Evolutionary conservation across 2,888 invertebrate genomes (phyloP), one percentile per base, ranked within the genome.

Genomic region (Thera britannica): DNA sequence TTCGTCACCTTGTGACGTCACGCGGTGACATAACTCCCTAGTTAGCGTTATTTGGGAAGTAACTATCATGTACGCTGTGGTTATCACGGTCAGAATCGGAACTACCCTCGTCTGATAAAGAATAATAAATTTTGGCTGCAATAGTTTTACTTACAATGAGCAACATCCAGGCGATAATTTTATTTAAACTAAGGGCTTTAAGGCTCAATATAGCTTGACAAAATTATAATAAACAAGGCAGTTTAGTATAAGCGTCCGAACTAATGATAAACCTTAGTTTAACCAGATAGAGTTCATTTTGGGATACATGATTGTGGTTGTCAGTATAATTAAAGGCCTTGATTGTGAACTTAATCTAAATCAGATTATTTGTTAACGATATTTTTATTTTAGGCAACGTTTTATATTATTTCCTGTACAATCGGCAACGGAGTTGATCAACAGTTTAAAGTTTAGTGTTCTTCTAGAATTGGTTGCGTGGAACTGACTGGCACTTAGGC

Each of bases 1-100:
- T 58, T 67, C 73, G 67, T 62, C 65, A 54, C 57, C 56, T 49
- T 9, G 57, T 72, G 71, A 73, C 74, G 73, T 74, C 71, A 75
- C 57, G 48, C 52, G 69, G 8, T 72, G 70, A 67, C 66, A 55
- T 64, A 70, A 59, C 62, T 44, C 41, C 38, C 68, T 69, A 58
- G 62, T 58, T 66, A 68, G 49, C 38, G 49, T 48, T 58, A 46
- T 52, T 38, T 41, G 38, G 46, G 46, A 38, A 35, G 1, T 0
- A 56, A 57, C 56, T 60, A 12, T 57, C 34, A 41, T 41, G 36
- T 52, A 60, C 48, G 61, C 59, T 61, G 23, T 9, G 34, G 65
- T 38, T 67, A 66, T 73, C 71, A 59, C 57, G 59, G 60, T 52
- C 56, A 61, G 12, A 60, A 58, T 68, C 58, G 52, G 49, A 70